A percentile compares a stretch with the other conserved stretches of the same genome.
Conservation (phyloP, 2,797 vertebrate genomes). For the Luscinia megarhynchos region DNA sequence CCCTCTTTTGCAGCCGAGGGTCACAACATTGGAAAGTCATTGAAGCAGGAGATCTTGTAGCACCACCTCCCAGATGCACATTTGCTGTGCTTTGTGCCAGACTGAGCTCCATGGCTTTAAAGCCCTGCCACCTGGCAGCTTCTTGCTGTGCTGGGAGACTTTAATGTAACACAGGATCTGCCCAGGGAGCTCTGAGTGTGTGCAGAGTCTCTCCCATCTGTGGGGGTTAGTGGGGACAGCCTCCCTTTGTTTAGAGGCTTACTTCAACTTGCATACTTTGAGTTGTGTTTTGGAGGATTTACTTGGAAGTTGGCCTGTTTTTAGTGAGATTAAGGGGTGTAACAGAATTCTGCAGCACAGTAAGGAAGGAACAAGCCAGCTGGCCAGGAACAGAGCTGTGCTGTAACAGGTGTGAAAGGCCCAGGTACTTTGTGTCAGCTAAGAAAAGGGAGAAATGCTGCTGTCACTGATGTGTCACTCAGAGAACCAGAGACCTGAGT, state of each 20-base stretch:
- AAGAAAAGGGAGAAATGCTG: background rate
- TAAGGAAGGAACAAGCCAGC: background rate
- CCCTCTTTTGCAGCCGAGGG: background rate
- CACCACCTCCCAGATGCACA: background rate
- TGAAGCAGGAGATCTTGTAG: constrained; percentile 7
- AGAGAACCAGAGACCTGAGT: background rate
- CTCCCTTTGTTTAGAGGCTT: constrained; percentile 17
- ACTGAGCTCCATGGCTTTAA: constrained; percentile 1
- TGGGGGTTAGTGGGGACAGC: background rate
- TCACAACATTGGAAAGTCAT: background rate
- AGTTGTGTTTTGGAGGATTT: constrained; percentile 7
- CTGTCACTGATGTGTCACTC: background rate
- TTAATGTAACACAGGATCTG: background rate
- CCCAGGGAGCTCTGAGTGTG: background rate
- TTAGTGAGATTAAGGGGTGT: background rate
- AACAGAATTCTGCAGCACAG: background rate
- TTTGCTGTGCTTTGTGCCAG: background rate
- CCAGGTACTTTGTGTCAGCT: background rate
- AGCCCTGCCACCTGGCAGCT: constrained; percentile 12
- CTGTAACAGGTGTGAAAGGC: background rate
- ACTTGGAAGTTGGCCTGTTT: background rate
- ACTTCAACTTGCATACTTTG: background rate
- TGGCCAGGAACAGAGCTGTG: background rate
- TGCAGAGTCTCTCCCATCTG: background rate
- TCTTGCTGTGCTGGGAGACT: background rate